These are phyloP conservation scores for Adoxophyes honmai DNA, from an alignment of 1,140 invertebrate species.

Conservation along the genomic window DNA sequence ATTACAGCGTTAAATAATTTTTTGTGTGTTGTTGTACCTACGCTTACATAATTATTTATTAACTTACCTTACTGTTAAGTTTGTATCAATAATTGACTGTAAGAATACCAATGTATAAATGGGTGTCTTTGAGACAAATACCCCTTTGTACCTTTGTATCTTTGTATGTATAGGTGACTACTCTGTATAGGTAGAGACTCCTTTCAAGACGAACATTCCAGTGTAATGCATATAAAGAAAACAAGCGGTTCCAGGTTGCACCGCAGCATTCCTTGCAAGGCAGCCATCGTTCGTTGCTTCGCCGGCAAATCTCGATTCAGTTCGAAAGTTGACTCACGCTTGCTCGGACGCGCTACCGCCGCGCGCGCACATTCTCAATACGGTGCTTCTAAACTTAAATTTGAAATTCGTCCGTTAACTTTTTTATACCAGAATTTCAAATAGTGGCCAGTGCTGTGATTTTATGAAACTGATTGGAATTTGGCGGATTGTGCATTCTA, in stretches of 20 bases:
- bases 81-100: too few species aligned
- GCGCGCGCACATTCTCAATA: slow-evolving; percentile 31
- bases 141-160: too few species aligned
- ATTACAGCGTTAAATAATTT: too few species aligned
- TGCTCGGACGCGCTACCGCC: slow-evolving; percentile 44
- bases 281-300: slow-evolving; percentile 42
- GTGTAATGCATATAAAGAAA: slow-evolving; percentile 32
- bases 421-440: slow-evolving; percentile 32
- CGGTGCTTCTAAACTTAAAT: slow-evolving; percentile 38
- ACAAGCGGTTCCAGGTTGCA: slow-evolving; percentile 45
- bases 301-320: slow-evolving; percentile 47
- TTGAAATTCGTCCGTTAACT: slow-evolving; percentile 22
- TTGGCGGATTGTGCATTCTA: slow-evolving; percentile 28
- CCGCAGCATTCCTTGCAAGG: slow-evolving; percentile 60
- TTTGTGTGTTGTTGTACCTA: too few species aligned
- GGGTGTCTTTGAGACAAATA: too few species aligned
- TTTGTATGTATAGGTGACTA: too few species aligned
- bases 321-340: slow-evolving; percentile 62
- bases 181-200: background rate
- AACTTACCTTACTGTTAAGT: too few species aligned
- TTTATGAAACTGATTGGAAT: slow-evolving; percentile 23
- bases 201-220: slow-evolving; percentile 4
- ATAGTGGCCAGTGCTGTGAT: slow-evolving; percentile 49
- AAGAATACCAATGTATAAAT: too few species aligned
- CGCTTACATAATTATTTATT: too few species aligned